phyloP scores from a whole-genome alignment of 37 sponge, comb jelly and placozoan genomes.

The Halichondria panicea region DNA sequence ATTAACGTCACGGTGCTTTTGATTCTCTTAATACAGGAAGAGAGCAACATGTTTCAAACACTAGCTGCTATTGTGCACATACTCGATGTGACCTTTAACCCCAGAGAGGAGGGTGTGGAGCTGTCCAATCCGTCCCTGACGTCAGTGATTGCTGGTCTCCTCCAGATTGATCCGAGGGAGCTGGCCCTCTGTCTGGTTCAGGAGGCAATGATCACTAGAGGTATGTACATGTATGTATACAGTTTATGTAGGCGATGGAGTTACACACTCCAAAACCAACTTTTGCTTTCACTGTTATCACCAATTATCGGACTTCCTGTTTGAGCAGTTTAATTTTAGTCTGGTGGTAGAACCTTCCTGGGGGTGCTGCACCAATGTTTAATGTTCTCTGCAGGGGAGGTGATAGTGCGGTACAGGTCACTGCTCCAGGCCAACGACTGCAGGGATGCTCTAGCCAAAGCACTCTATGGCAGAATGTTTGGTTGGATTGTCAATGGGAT shows the following conservation, averaged over 20 bases:
- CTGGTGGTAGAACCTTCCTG: no score
- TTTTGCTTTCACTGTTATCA: no score
- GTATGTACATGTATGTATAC: slow-evolving; percentile 6
- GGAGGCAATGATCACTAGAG: slow-evolving; percentile 56
- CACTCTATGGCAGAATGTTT: slow-evolving; percentile 71
- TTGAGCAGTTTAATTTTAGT: no score
- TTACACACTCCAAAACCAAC: background rate
- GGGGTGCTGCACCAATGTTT: no score
- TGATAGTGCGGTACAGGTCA: slow-evolving; percentile 35
- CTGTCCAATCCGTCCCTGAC: slow-evolving; percentile 10
- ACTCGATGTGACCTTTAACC: slow-evolving; percentile 33
- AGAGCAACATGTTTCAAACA: slow-evolving; percentile 18
- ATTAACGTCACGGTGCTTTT: background rate
- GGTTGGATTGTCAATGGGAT: slow-evolving; percentile 85
- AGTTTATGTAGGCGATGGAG: background rate
- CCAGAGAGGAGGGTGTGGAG: slow-evolving; percentile 5
- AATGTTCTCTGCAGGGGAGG: slow-evolving; percentile 35
- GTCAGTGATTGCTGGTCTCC: slow-evolving; percentile 24
- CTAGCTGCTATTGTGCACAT: slow-evolving; percentile 63
- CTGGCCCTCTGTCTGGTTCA: slow-evolving; percentile 34
- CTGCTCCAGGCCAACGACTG: slow-evolving; percentile 62
- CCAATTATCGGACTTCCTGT: no score
- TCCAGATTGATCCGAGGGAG: slow-evolving; percentile 41
- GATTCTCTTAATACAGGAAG: slow-evolving; percentile 20
- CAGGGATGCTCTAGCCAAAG: slow-evolving; percentile 78